Conservation (phyloP, 2,113 vertebrate species). For the Lathamus discolor region DNA sequence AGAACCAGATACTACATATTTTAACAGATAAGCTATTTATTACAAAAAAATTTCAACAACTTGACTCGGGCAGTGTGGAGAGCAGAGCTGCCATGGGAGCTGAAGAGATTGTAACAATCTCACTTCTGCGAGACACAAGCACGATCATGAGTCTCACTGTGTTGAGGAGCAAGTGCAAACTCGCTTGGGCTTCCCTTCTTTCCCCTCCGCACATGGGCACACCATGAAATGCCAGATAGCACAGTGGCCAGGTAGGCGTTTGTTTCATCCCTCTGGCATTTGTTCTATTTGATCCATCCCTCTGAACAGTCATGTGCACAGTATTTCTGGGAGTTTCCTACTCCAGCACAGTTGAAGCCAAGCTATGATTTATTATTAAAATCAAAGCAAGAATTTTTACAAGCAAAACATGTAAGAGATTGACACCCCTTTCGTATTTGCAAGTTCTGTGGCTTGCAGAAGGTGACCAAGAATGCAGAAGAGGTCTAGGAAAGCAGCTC, state of each 20-base stretch:
- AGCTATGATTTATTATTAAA: conserved; percentile 23
- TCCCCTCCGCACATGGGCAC: not conserved
- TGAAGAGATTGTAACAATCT: not conserved
- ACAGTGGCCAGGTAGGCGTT: not conserved
- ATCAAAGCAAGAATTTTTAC: not conserved
- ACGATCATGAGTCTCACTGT: not conserved
- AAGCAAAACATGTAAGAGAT: not conserved
- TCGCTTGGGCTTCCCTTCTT: not conserved
- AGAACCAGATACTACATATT: not conserved
- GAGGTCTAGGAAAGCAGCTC: not conserved
- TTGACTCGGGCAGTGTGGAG: not conserved
- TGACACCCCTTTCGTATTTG: not conserved
- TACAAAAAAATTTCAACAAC: not conserved
- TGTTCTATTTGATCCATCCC: not conserved
- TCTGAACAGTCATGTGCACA: not conserved
- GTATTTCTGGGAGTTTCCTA: conserved; percentile 11
- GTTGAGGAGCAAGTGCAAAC: not conserved
- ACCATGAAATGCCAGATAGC: not conserved
- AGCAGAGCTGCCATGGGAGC: not conserved
- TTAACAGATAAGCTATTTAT: not conserved
- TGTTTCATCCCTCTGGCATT: not conserved
- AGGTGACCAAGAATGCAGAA: not conserved
- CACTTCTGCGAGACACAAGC: not conserved
- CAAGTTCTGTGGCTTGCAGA: not conserved
- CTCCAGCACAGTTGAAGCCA: not conserved